Evolutionary conservation across 2,888 invertebrate genomes (phyloP), one percentile per base, ranked within the genome.

Genomic region (Myathropa florea): DNA sequence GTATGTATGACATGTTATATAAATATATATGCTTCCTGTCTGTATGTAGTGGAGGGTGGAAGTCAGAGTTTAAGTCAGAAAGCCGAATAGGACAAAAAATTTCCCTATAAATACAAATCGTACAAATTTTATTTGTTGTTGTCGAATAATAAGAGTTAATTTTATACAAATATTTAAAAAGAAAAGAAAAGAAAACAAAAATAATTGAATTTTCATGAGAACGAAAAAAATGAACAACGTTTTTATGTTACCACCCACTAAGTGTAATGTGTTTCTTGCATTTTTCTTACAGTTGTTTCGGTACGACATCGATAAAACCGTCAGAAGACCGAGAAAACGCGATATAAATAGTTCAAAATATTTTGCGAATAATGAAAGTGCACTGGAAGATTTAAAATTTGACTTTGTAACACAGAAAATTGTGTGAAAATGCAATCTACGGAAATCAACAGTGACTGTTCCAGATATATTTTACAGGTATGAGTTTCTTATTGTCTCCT

Each of bases 381-480:
- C 63, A 23, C 28, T 63, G 70, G 75, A 80, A 36, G 39, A 30
- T 61, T 61, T 72, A 33, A 57, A 63, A 71, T 77, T 72, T 77
- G 72, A 78, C 36, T 75, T 53, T 61, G 61, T 26, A 55, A 60
- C 46, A 53, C 39, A 46, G 36, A 73, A 46, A 70, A 65, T 70
- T 55, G 70, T 78, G 64, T 73, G 68, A 82, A 81, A 78, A 86
- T 86, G 85, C 82, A 86, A 64, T 61, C 77, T 53, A 64, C 81
- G 21, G 82, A 86, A 75, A 57, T 70, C 39, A 82, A 70, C 61
- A 86, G 70, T 28, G 85, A 86, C 60, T 78, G 73, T 78, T 86
- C 85, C 14, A 82, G 85, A 78, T 86, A 86, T 46, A 86, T 86
- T 73, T 46, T 86, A 73, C 85, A 86, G 85, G 85, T 86, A 86